Evolutionary conservation across 1,140 invertebrate genomes (phyloP), one percentile per base, ranked within the genome.

Genomic region (Caenorhabditis latens): DNA sequence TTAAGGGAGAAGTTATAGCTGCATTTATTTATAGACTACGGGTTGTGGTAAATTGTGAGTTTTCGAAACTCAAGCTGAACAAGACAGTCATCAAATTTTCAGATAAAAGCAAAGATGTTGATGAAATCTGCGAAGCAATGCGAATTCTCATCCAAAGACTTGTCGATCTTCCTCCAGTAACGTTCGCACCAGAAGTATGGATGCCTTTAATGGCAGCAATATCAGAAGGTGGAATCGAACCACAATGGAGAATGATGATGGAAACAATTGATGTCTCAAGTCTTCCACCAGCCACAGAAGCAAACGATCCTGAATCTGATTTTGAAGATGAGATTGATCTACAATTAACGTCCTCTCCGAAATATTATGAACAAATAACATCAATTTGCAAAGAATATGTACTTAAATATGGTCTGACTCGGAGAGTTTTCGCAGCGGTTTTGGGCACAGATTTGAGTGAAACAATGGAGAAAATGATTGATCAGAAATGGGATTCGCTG

Each of bases 1-100:
- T 79, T 13, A 5, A 13, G 1, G 71, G 71, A 50, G 71, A 79
- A 19, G 0, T 16, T 1, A 50, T 53, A 50, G 71, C 40, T 11
- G 40, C 71, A 79, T 21, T 79, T 43, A 24, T 79, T 24, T 79
- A 79, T 40, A 79, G 71, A 50, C n/a, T 79, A 79, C 71, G 71
- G n/a, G 71, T 79, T 50, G 71, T 79, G 4, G 71, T 53, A 24
- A 79, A 50, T 24, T 79, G 71, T 79, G n/a, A 79, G 71, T 63
- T 19, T 63, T 32, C 1, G 3, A 50, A 0, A 14, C 2, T 11
- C 11, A 53, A 53, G 16, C 5, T 53, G 50, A 16, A 53, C 2
- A 53, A 53, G 16, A 53, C 11, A 53, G 50, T 11, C 16, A 2
- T 8, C 11, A 53, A 53, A 50, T 50, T 79, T 53, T 24, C 40